A percentile compares a stretch with the other conserved stretches of the same genome.
Conservation (phyloP, 2,113 vertebrate species). For the Fukomys damarensis region DNA sequence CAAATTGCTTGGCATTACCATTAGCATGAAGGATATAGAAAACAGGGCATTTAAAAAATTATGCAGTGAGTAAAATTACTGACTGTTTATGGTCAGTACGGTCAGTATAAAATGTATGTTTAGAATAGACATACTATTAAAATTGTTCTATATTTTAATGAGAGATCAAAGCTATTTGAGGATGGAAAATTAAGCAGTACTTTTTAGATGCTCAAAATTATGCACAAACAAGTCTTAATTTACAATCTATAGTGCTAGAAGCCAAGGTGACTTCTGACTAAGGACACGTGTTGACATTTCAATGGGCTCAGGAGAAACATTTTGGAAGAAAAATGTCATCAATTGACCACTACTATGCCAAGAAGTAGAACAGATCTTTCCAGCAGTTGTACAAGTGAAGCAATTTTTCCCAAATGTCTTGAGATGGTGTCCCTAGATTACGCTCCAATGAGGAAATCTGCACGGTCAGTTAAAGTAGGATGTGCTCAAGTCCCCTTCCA, state of each 20-base stretch:
- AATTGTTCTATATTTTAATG: conserved; percentile 36
- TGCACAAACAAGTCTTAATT: not conserved
- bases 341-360: not conserved
- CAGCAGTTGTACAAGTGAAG: not conserved
- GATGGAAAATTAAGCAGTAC: not conserved
- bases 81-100: not conserved
- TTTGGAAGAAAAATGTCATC: not conserved
- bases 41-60: not conserved
- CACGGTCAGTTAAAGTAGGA: not conserved
- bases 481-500: not conserved
- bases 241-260: not conserved
- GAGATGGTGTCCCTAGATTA: not conserved
- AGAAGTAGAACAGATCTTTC: not conserved
- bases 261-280: not conserved
- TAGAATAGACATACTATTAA: not conserved
- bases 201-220: not conserved
- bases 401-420: not conserved
- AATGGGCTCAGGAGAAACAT: not conserved
- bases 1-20: not conserved
- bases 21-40: not conserved
- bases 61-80: not conserved
- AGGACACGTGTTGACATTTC: not conserved
- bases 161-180: not conserved
- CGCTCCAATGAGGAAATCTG: not conserved
- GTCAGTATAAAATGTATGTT: not conserved